Evolutionary conservation across 2,113 vertebrate genomes (phyloP).

Genomic region (Meles meles): DNA sequence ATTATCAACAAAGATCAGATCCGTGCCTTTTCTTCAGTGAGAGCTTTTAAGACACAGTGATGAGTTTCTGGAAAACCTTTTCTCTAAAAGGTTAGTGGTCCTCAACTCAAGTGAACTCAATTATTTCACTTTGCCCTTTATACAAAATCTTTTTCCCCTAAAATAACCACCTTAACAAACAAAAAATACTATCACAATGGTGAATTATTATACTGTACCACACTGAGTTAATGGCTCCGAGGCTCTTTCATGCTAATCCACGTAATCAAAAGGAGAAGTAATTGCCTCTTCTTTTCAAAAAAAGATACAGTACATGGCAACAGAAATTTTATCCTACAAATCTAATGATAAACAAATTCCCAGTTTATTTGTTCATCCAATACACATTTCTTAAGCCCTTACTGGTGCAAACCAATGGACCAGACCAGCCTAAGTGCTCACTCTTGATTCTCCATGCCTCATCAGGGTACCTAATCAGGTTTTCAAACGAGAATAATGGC

Average conservation of each 20-base stretch:
- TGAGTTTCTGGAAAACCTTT: background rate
- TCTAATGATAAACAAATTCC: background rate
- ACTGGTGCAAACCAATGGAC: background rate
- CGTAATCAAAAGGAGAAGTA: background rate
- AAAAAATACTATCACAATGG: background rate
- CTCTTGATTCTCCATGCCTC: background rate
- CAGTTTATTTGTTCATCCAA: background rate
- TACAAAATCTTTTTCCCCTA: background rate
- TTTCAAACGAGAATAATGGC: background rate
- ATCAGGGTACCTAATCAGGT: background rate
- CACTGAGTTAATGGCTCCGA: background rate
- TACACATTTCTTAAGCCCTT: background rate
- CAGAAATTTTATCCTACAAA: background rate
- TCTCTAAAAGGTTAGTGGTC: background rate
- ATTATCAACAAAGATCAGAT: background rate
- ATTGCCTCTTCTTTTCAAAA: background rate
- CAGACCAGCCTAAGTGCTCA: background rate
- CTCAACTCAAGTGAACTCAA: conserved; percentile 11
- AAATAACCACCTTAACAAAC: conserved; percentile 20
- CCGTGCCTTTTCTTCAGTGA: background rate
- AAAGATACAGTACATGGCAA: background rate
- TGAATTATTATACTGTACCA: background rate
- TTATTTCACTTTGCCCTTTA: conserved; percentile 15
- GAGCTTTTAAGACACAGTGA: background rate
- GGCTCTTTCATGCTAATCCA: background rate